Base-by-base conservation (phyloP, 2,888 invertebrate species). In the Limnephilus auricula region DNA sequence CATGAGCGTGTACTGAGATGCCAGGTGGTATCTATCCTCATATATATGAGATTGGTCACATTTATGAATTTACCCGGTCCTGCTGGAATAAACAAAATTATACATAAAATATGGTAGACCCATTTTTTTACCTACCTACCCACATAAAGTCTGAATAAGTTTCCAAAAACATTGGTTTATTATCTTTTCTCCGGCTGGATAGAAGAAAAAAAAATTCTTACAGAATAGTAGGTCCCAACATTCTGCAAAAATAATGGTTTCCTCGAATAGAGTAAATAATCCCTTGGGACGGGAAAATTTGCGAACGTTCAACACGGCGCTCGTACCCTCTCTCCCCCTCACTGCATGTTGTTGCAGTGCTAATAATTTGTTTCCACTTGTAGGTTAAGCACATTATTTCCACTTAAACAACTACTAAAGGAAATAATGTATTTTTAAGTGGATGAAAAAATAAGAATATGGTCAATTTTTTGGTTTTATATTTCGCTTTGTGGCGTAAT, bases 281-380 rank as follows among this genome's bases (percentile, higher is more conserved):
- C 80, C 80, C 30, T 9, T 32, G 13, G 34, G 82, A 32, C 15
- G 34, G 18, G 34, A 31, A 34, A 82, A 82, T 82, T 82, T 18
- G 82, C 82, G 80, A 82, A 82, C 34, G 25, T 65, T 82, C 32
- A 82, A 32, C 82, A 25, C 31, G 18, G 32, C 34, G 15, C 82
- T 15, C 25, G 25, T 4, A 2, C 4, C 5, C 40, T 12, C 12
- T 12, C 40, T 6, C 34, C 2, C 32, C 15, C 32, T 5, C 80
- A 82, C 34, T 65, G 65, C 65, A 65, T 65, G 65, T 65, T 65
- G 25, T 82, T 82, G 32, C 82, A 82, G 31, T 34, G 32, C 82
- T 82, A 82, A 82, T 82, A 82, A 82, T 34, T 34, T 82, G 82
- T 82, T 82, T 34, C 34, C 65, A 18, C 65, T 18, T 18, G 5